These are phyloP conservation scores for Phenacoccus solenopsis DNA, from an alignment of 1,140 invertebrate species.

Conservation along the genomic window DNA sequence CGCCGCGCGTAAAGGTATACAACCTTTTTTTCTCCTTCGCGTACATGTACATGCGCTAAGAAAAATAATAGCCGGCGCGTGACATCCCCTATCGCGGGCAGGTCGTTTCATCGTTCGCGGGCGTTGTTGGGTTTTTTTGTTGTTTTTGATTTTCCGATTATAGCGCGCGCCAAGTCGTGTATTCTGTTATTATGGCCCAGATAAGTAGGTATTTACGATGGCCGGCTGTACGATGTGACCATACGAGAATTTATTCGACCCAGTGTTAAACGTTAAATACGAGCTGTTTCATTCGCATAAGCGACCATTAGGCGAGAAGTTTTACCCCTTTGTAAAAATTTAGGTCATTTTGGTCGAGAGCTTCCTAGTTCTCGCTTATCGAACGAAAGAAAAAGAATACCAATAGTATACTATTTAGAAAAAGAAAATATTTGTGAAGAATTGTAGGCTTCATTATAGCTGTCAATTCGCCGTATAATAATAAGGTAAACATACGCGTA, in stretches of 20 bases:
- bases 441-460: not conserved
- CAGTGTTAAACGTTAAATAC: too few species aligned
- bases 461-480: conserved; percentile 1
- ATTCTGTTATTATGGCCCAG: too few species aligned
- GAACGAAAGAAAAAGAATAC: not conserved
- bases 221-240: too few species aligned
- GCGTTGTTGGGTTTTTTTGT: not conserved
- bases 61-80: not conserved
- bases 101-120: not conserved
- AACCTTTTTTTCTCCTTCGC: too few species aligned
- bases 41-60: not conserved
- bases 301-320: too few species aligned
- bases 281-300: too few species aligned
- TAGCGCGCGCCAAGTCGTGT: not conserved
- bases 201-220: not conserved
- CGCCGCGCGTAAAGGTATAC: not conserved
- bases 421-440: not conserved
- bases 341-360: not conserved
- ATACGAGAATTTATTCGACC: not conserved
- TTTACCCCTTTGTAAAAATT: too few species aligned
- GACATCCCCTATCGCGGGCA: not conserved
- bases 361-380: too few species aligned
- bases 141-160: too few species aligned
- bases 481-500: conserved; percentile 2
- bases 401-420: too few species aligned